Evolutionary conservation across 1,140 invertebrate species (phyloP).

Genomic region (Linepithema humile): DNA sequence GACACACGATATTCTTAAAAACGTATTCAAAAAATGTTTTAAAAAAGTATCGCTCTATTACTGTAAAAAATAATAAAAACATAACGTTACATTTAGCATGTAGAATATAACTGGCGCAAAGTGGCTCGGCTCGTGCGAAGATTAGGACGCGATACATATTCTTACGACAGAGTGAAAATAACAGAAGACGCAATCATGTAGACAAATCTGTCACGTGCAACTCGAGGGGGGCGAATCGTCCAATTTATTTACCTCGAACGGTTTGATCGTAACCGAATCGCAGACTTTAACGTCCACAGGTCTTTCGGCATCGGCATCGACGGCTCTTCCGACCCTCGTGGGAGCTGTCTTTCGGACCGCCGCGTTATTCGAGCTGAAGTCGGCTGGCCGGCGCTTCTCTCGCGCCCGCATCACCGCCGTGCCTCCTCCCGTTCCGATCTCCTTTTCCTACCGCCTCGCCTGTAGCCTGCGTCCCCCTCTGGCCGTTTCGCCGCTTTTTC

Average conservation of each 20-base stretch:
- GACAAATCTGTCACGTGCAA: too few species aligned
- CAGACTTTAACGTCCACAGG: not conserved
- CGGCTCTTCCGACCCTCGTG: not conserved
- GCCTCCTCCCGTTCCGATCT: slow-evolving; percentile 21
- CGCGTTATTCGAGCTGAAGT: not conserved
- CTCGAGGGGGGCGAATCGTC: not conserved
- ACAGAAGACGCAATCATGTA: too few species aligned
- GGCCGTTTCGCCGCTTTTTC: slow-evolving; percentile 50
- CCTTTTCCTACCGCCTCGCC: slow-evolving; percentile 20
- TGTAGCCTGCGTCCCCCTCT: slow-evolving; percentile 41
- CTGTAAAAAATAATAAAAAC: too few species aligned
- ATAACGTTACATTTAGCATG: too few species aligned
- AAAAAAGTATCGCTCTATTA: too few species aligned
- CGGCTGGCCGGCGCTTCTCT: slow-evolving; percentile 21
- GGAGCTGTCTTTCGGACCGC: slow-evolving; percentile 7
- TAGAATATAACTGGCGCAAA: too few species aligned
- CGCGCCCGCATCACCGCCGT: slow-evolving; percentile 27
- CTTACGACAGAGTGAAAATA: too few species aligned
- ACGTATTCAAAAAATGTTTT: too few species aligned
- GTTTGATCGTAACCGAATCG: not conserved
- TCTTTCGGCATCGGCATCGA: not conserved
- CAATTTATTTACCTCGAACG: not conserved
- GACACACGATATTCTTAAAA: too few species aligned
- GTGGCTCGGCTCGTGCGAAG: too few species aligned
- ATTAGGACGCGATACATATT: too few species aligned